Conservation (phyloP, 2,113 vertebrate species). For the Sebastes fasciatus region DNA sequence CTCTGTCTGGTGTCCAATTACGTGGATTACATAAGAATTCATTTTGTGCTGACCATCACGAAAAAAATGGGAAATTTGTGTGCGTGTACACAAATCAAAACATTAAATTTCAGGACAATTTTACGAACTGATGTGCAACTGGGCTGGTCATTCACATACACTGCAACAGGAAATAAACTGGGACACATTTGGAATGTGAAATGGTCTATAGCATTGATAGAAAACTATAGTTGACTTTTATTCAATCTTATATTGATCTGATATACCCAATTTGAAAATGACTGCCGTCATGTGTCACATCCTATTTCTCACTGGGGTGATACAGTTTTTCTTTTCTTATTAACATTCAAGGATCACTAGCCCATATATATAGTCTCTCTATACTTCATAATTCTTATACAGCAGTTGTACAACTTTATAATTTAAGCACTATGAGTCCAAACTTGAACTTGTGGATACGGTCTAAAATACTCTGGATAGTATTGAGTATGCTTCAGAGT, state of each 20-base stretch:
- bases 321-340: not conserved
- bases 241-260: conserved; percentile 2
- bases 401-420: not conserved
- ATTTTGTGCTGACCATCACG: too few relatives aligned
- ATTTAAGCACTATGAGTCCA: not conserved
- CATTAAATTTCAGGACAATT: too few relatives aligned
- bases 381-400: not conserved
- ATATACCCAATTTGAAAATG: not conserved
- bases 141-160: too few relatives aligned
- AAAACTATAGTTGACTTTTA: conserved; percentile 5
- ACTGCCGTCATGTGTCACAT: not conserved
- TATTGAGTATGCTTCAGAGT: not conserved
- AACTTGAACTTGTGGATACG: not conserved
- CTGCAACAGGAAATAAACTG: too few relatives aligned
- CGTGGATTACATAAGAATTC: too few relatives aligned
- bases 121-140: too few relatives aligned
- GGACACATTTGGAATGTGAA: too few relatives aligned
- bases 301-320: not conserved
- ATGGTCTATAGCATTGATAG: not conserved
- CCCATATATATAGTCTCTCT: not conserved
- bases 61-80: too few relatives aligned
- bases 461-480: not conserved
- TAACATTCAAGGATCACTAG: not conserved
- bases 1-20: too few relatives aligned
- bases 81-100: too few relatives aligned